Evolutionary conservation across 2,797 vertebrate species (phyloP).

Genomic region (Tangara arthus): DNA sequence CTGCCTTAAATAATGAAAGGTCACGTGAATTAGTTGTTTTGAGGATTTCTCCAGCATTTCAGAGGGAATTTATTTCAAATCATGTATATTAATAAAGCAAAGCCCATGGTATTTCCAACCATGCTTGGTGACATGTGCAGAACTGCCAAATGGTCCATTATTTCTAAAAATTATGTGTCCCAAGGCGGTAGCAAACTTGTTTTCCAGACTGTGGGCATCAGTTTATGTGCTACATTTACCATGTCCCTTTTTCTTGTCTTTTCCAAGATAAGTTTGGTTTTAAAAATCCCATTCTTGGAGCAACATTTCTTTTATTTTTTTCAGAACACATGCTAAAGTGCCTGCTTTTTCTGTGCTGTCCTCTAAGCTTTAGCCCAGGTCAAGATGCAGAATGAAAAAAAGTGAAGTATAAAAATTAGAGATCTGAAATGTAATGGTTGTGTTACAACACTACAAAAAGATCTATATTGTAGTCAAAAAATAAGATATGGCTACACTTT

Average conservation of each 20-base stretch:
- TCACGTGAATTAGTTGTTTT: constrained; percentile 35
- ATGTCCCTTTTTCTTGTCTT: constrained; percentile 21
- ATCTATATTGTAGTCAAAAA: constrained; percentile 7
- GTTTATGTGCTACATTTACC: constrained; percentile 27
- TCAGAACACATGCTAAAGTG: not conserved
- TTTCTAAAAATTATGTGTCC: constrained; percentile 76
- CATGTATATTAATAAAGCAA: constrained; percentile 71
- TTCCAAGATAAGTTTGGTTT: constrained; percentile 11
- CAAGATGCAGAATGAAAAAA: not conserved
- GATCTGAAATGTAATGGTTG: not conserved
- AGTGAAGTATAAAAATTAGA: not conserved
- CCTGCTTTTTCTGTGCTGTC: not conserved
- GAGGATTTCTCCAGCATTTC: constrained; percentile 45
- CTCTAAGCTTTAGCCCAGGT: not conserved
- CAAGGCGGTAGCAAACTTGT: constrained; percentile 69
- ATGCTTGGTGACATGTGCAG: constrained; percentile 66
- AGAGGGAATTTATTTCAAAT: constrained; percentile 35
- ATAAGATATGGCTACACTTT: not conserved
- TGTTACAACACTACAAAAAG: not conserved
- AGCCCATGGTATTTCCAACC: constrained; percentile 57
- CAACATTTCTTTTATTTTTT: not conserved
- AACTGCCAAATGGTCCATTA: constrained; percentile 76
- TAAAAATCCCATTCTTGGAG: not conserved
- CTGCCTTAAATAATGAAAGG: constrained; percentile 4
- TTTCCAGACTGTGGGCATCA: constrained; percentile 64